Evolutionary conservation across 2,113 vertebrate species (phyloP).

Genomic region (Psilopogon haemacephalus): DNA sequence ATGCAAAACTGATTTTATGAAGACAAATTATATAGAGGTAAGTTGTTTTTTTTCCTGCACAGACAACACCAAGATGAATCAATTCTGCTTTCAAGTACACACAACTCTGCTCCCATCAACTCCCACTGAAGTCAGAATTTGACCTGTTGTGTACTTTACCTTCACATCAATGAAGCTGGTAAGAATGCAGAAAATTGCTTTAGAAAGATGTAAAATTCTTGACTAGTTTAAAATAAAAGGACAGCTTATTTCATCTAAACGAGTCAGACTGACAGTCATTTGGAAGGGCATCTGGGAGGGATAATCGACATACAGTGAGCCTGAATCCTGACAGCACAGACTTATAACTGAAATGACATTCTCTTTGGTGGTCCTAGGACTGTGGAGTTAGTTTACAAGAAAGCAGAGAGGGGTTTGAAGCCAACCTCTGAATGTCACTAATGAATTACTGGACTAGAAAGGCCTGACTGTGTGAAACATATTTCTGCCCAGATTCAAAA

Average conservation of each 20-base stretch:
- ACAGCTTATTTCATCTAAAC: slow-evolving; percentile 38
- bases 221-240: slow-evolving; percentile 29
- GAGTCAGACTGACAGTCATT: slow-evolving; percentile 43
- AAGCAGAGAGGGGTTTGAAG: slow-evolving; percentile 43
- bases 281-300: slow-evolving; percentile 47
- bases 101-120: slow-evolving; percentile 15
- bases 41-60: not conserved
- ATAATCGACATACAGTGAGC: slow-evolving; percentile 53
- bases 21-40: not conserved
- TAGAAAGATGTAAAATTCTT: slow-evolving; percentile 38
- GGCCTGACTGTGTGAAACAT: slow-evolving; percentile 18
- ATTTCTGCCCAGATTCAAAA: slow-evolving; percentile 10
- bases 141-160: slow-evolving; percentile 52
- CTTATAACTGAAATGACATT: slow-evolving; percentile 50
- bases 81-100: slow-evolving; percentile 31
- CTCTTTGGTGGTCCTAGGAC: slow-evolving; percentile 50
- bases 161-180: slow-evolving; percentile 34
- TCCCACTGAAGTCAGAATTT: slow-evolving; percentile 52
- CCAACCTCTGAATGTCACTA: not conserved
- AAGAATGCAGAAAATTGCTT: slow-evolving; percentile 55
- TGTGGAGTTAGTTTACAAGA: slow-evolving; percentile 50
- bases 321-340: slow-evolving; percentile 23
- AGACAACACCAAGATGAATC: not conserved
- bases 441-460: slow-evolving; percentile 40
- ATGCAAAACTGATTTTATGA: not conserved